Base-by-base conservation (phyloP, 2,888 invertebrate species). In the Drosophila mettleri region DNA sequence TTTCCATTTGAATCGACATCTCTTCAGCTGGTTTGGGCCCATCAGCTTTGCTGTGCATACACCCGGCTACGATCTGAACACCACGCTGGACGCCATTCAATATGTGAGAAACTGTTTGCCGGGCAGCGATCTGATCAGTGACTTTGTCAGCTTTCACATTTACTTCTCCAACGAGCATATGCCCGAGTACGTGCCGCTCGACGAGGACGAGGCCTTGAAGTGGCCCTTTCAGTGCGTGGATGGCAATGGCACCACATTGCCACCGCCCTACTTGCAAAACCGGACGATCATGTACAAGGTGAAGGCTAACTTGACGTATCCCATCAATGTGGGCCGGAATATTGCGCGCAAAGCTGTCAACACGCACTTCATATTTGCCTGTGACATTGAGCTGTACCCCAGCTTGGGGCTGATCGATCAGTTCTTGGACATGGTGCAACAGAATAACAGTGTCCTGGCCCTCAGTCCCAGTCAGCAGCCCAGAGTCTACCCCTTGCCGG, bases 361-460 rank as follows among this genome's bases (percentile, higher is more conserved):
- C 48, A 97, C 97, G 0, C 94, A 96, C 89, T 97, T 94, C 90
- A 94, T 97, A 34, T 93, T 97, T 43, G 95, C 97, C 7, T 96
- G 96, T 52, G 97, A 98, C 90, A 96, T 97, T 78, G 97, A 98
- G 91, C 94, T 98, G 36, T 97, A 96, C 91, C 97, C 97, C 46
- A 97, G 95, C 91, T 95, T 95, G n/a, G 94, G 95, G 75, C 93
- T 97, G 70, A 95, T 96, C 53, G 93, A 94, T 0, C 94, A 95
- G 88, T 98, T 98, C 93, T 93, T 97, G 67, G 95, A 96, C 77
- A 96, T 97, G 96, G 94, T 97, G 52, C 94, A 94, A 4, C 93
- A 94, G 66, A 95, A 95, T 79, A 92, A 91, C 41, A 94, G 94
- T 54, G 95, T 96, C 9, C 92, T 86, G 18, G 59, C 74, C 0